Percentiles rank a stretch among this genome's conserved stretches.
Conservation (phyloP, 2,888 invertebrate genomes). For the Didymodactylos carnosus region DNA sequence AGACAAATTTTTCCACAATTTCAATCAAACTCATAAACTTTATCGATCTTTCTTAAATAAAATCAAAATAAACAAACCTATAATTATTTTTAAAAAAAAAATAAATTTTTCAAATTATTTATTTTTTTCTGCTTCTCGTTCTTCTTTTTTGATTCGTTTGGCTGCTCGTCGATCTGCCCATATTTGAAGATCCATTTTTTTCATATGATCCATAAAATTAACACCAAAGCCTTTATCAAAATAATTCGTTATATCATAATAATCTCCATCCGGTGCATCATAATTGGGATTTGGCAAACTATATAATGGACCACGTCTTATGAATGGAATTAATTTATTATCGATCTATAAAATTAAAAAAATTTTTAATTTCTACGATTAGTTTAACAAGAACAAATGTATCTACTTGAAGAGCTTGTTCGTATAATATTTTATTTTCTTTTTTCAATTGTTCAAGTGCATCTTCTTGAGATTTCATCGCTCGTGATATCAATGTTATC, state of each 20-base stretch:
- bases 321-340: conserved; percentile 5
- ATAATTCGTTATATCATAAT: conserved; percentile 3
- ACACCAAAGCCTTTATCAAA: background rate
- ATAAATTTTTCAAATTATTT: background rate
- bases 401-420: conserved; percentile 6
- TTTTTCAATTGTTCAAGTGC: conserved; percentile 10
- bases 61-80: too few species aligned
- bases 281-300: conserved; percentile 5
- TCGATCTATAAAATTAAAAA: background rate
- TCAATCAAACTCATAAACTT: too few species aligned
- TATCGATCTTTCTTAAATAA: too few species aligned
- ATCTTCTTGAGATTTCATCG: conserved; percentile 10
- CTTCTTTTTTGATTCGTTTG: background rate
- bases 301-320: conserved; percentile 7
- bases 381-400: background rate
- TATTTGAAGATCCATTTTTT: background rate
- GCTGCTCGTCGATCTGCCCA: background rate
- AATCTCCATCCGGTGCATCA: conserved; percentile 8
- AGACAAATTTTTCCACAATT: too few species aligned
- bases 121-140: background rate
- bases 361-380: background rate
- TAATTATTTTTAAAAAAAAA: background rate
- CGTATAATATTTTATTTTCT: background rate
- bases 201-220: background rate
- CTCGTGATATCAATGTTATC: conserved; percentile 2